Percentiles rank a stretch among this genome's conserved stretches.
Evolutionary conservation across 2,888 invertebrate genomes (phyloP).

Genomic region (Trichogramma dendrolimi): DNA sequence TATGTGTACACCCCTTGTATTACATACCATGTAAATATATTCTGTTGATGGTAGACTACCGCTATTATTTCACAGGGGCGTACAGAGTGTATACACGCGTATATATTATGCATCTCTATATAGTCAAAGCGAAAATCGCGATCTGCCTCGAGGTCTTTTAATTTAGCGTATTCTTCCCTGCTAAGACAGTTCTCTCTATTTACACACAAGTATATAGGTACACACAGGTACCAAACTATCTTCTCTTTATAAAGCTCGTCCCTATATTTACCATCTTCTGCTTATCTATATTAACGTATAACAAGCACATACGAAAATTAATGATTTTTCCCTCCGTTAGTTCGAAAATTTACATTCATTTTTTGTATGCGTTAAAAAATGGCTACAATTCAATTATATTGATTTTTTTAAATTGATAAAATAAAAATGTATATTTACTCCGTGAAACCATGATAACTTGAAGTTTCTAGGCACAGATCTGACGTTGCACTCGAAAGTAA

Average conservation of each 20-base stretch:
- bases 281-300: too few relatives aligned
- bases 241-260: not conserved
- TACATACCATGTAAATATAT: too few relatives aligned
- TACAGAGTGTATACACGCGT: too few relatives aligned
- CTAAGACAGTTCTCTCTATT: not conserved
- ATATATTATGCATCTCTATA: conserved; percentile 4
- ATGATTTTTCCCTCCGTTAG: conserved; percentile 4
- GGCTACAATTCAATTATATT: too few relatives aligned
- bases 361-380: too few relatives aligned
- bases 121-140: conserved; percentile 19
- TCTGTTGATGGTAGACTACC: too few relatives aligned
- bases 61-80: too few relatives aligned
- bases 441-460: conserved; percentile 82
- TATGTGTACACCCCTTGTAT: too few relatives aligned
- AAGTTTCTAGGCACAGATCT: conserved; percentile 79
- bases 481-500: conserved; percentile 84
- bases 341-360: not conserved
- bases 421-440: conserved; percentile 57
- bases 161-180: conserved; percentile 13
- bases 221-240: not conserved
- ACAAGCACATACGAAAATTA: not conserved
- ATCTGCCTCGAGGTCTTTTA: conserved; percentile 18
- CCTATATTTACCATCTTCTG: too few relatives aligned
- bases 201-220: not conserved
- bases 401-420: too few relatives aligned